Base-by-base conservation (phyloP, 2,797 vertebrate species). In the Spea hammondii region DNA sequence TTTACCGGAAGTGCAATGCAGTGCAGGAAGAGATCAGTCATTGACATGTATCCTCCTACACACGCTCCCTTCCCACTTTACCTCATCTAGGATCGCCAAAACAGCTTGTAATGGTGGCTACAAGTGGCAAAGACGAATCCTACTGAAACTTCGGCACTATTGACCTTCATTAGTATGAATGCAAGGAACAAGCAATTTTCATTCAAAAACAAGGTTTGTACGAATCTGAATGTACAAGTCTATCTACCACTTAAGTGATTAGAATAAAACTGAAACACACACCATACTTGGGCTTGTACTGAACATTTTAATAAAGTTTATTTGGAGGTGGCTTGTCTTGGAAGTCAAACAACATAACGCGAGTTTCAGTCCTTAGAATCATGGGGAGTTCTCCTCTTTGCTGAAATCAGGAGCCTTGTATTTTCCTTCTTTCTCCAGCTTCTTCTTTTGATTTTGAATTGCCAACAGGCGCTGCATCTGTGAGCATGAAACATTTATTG, bases 351-450 rank as follows among this genome's bases (percentile, higher is more conserved):
- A 75, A 65, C 44, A 70, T 12, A 17, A 13, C 14, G 62, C 0
- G 53, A 8, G 4, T 17, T n/a, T 11, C 5, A 4, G 6, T 32
- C 45, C 4, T 0, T 0, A 32, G 4, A 53, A 12, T 95, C 91
- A 94, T 0, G 91, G 92, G 9, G 68, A 32, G 0, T 82, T 0
- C 0, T 92, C 85, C 0, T 68, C 71, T n/a, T 92, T 78, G 82
- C 91, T 95, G 82, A 89, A 81, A 14, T 88, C 5, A 0, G 96
- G 95, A 0, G 89, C 89, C 0, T 87, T 92, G 86, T 97, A 98
- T 11, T 89, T 92, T 12, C 95, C 96, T 68, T 95, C 93, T 85
- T 96, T 96, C 4, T 95, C 86, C 89, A 98, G 64, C 88, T 93
- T 95, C 8, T 94, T 84, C 14, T 89, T 91, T 89, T 98, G 96